phyloP scores from a whole-genome alignment of 1,140 invertebrate genomes.

The Aethina tumida region DNA sequence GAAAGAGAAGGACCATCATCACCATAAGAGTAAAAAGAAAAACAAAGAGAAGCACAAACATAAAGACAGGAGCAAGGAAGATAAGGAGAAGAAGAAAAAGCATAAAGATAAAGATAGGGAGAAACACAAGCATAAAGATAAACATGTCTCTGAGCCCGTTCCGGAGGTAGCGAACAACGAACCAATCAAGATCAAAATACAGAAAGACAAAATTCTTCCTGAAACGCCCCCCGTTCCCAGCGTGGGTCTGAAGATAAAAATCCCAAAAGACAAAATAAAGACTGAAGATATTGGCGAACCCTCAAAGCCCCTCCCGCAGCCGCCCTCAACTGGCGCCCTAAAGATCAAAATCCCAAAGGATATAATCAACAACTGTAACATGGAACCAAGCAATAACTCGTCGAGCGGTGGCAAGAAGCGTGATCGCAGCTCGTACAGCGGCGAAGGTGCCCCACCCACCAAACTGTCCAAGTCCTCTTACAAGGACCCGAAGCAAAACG shows the following conservation, averaged over 20 bases:
- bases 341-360: constrained; percentile 49
- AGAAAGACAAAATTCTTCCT: constrained; percentile 49
- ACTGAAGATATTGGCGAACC: constrained; percentile 30
- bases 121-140: constrained; percentile 40
- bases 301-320: constrained; percentile 15
- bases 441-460: constrained; percentile 7
- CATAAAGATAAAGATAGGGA: constrained; percentile 48
- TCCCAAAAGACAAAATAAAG: constrained; percentile 49
- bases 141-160: constrained; percentile 15
- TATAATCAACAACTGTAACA: constrained; percentile 31
- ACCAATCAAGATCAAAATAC: constrained; percentile 56
- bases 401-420: constrained; percentile 29
- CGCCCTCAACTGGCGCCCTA: constrained; percentile 21
- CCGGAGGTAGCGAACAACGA: constrained; percentile 29
- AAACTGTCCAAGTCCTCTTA: constrained; percentile 18
- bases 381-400: constrained; percentile 15
- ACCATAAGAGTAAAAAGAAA: constrained; percentile 50
- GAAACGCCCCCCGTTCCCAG: constrained; percentile 13
- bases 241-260: constrained; percentile 49
- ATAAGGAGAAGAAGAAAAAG: constrained; percentile 47
- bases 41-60: constrained; percentile 54
- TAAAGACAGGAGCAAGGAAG: constrained; percentile 43
- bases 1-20: constrained; percentile 38
- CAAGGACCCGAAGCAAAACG: constrained; percentile 31
- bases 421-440: constrained; percentile 19